phyloP scores from a whole-genome alignment of 1,140 invertebrate species.

The Capitella teleta region DNA sequence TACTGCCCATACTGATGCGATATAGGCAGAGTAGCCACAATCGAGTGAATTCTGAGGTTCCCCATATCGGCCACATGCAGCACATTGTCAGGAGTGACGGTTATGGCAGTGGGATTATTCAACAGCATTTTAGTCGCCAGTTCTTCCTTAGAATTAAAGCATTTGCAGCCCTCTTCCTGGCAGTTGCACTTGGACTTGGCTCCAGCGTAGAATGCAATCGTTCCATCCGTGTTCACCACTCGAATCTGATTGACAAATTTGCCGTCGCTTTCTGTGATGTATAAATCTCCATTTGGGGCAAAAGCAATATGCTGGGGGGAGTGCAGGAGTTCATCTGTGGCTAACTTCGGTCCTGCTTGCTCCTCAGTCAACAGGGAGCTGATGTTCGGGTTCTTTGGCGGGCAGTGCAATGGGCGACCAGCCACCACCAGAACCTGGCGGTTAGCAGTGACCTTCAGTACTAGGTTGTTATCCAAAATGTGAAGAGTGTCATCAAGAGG shows the following conservation, averaged over 20 bases:
- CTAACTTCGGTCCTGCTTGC: conserved; percentile 13
- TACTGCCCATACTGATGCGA: conserved; percentile 83
- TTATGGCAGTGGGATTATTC: conserved; percentile 78
- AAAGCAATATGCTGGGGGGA: conserved; percentile 88
- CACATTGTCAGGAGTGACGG: conserved; percentile 77
- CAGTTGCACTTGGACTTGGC: conserved; percentile 90
- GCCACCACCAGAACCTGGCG: conserved; percentile 80
- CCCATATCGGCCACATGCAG: conserved; percentile 80
- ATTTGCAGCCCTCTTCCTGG: conserved; percentile 65
- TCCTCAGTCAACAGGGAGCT: conserved; percentile 11
- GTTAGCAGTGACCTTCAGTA: conserved; percentile 80
- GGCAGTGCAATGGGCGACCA: conserved; percentile 80
- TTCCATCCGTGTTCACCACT: conserved; percentile 81
- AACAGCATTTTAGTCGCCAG: conserved; percentile 85
- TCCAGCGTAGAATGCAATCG: conserved; percentile 81
- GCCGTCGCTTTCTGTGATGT: conserved; percentile 84
- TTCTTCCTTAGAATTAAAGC: conserved; percentile 68
- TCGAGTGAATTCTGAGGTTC: conserved; percentile 69
- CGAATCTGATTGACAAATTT: conserved; percentile 78
- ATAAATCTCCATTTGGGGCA: conserved; percentile 81
- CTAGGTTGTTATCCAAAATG: conserved; percentile 92
- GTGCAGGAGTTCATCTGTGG: conserved; percentile 66
- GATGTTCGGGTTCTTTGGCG: conserved; percentile 48
- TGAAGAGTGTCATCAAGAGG: conserved; percentile 87
- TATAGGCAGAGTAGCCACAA: conserved; percentile 78